phyloP scores from a whole-genome alignment of 2,797 vertebrate species.

The Scleropages formosus region DNA sequence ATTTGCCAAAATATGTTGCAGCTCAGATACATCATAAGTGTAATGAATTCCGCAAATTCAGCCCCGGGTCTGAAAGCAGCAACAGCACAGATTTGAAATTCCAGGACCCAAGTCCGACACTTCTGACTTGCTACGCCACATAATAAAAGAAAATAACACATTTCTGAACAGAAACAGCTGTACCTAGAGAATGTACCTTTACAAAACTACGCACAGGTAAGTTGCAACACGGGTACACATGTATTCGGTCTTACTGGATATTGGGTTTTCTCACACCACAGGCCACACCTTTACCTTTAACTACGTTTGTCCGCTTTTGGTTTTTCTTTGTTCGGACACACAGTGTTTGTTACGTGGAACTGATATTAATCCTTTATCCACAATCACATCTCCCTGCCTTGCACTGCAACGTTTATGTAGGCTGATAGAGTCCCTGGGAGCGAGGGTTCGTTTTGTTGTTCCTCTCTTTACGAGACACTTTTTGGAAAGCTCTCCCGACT shows the following conservation, averaged over 20 bases:
- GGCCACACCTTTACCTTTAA: constrained; percentile 22
- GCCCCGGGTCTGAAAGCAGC: constrained; percentile 13
- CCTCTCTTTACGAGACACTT: too few relatives aligned
- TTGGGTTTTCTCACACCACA: background rate
- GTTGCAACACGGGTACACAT: background rate
- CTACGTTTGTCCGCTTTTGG: constrained; percentile 16
- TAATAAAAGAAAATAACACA: background rate
- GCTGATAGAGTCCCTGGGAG: background rate
- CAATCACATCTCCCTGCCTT: constrained; percentile 16
- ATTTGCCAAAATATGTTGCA: too few relatives aligned
- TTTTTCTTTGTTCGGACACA: constrained; percentile 14
- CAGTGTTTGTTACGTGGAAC: constrained; percentile 6
- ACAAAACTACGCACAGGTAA: background rate
- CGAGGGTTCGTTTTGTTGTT: too few relatives aligned
- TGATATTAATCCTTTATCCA: constrained; percentile 15
- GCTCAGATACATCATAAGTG: constrained; percentile 2
- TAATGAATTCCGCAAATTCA: constrained; percentile 7
- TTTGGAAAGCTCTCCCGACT: too few relatives aligned
- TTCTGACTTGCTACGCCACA: background rate
- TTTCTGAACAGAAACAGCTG: too few relatives aligned
- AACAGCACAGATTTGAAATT: background rate
- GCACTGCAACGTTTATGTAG: constrained; percentile 17
- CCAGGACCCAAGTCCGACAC: background rate
- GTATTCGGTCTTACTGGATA: constrained; percentile 19
- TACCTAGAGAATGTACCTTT: too few relatives aligned